Conservation (phyloP, 2,797 vertebrate species). For the Anniella stebbinsi region DNA sequence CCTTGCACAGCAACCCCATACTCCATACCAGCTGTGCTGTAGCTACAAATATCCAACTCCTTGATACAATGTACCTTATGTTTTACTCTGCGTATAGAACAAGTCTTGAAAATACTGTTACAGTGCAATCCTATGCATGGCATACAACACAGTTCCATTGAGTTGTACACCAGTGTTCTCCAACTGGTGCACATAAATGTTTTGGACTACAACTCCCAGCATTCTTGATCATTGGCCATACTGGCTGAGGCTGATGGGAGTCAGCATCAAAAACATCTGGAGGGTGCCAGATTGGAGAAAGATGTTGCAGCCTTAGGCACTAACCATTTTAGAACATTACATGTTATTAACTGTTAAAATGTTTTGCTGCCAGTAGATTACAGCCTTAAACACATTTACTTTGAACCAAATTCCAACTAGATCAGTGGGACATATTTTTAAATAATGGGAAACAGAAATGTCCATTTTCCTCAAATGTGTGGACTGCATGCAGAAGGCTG, state of each 20-base stretch:
- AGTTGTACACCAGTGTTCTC: too few species aligned
- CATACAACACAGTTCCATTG: too few species aligned
- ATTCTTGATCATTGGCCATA: too few species aligned
- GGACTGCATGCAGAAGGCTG: neutral
- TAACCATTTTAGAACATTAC: neutral
- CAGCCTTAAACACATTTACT: too few species aligned
- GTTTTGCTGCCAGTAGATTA: neutral
- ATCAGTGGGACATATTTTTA: neutral
- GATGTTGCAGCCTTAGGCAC: neutral
- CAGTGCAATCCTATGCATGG: too few species aligned
- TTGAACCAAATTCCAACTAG: neutral
- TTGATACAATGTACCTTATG: neutral
- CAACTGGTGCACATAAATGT: too few species aligned
- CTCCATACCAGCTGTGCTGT: neutral
- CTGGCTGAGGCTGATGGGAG: too few species aligned
- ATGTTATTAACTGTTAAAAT: slow-evolving; percentile 14
- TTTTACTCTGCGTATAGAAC: neutral
- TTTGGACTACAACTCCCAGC: too few species aligned
- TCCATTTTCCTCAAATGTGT: too few species aligned
- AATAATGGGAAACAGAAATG: neutral
- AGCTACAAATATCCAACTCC: neutral
- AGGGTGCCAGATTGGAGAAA: too few species aligned
- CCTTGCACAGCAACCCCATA: neutral
- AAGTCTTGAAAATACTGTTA: neutral
- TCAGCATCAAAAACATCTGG: too few species aligned